These are phyloP conservation scores for Chaetophractus vellerosus DNA, from an alignment of 2,797 vertebrate genomes.

Conservation along the genomic window DNA sequence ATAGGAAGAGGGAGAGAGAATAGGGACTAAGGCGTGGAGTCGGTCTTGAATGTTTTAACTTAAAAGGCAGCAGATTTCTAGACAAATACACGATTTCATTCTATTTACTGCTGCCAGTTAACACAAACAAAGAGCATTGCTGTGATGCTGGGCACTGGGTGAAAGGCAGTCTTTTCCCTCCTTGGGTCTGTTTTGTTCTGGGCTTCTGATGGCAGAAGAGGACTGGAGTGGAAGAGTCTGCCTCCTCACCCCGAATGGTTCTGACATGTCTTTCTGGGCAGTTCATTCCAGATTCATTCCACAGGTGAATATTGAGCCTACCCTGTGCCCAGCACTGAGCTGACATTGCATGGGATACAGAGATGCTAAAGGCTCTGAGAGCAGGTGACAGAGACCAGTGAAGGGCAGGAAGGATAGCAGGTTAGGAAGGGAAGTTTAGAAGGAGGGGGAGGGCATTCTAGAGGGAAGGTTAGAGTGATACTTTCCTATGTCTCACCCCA, in stretches of 20 bases:
- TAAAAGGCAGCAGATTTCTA: not conserved
- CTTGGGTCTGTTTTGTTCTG: not conserved
- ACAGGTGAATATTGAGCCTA: not conserved
- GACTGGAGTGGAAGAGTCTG: not conserved
- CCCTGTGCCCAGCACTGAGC: not conserved
- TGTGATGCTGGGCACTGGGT: not conserved
- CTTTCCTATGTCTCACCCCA: not conserved
- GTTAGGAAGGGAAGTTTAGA: not conserved
- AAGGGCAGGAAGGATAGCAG: not conserved
- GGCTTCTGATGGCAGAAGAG: not conserved
- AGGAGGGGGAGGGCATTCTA: not conserved
- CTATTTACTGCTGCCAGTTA: not conserved
- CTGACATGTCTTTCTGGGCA: rapidly evolving
- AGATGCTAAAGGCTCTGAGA: not conserved
- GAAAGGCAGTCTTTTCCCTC: not conserved
- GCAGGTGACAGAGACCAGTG: not conserved
- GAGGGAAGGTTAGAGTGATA: not conserved
- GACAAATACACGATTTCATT: not conserved
- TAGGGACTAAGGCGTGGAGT: not conserved
- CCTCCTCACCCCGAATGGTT: not conserved
- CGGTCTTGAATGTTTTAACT: not conserved
- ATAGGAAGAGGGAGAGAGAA: not conserved
- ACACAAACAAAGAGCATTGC: not conserved
- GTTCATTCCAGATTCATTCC: not conserved
- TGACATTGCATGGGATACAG: not conserved